phyloP scores from a whole-genome alignment of 2,113 vertebrate species.

The Oreotrochilus melanogaster region DNA sequence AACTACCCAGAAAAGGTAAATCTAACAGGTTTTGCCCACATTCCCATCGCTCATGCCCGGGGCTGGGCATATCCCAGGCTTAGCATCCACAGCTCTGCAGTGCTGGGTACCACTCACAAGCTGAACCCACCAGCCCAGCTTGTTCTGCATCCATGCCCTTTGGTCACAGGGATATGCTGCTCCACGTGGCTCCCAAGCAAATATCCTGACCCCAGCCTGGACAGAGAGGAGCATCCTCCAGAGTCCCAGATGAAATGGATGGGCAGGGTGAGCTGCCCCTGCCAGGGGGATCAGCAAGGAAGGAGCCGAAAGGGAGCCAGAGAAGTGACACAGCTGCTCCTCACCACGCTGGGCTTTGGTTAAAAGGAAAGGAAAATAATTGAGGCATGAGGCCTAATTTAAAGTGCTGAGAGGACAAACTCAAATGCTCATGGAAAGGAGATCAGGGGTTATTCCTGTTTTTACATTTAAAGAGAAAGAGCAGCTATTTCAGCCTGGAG shows the following conservation, averaged over 20 bases:
- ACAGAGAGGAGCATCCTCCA: neutral
- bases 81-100: neutral
- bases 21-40: neutral
- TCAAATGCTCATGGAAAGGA: neutral
- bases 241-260: neutral
- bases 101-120: accelerated
- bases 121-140: neutral
- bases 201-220: accelerated
- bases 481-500: neutral
- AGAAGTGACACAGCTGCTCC: slow-evolving; percentile 16
- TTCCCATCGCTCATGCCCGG: neutral
- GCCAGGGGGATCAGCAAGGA: neutral
- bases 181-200: neutral
- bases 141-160: neutral
- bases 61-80: neutral
- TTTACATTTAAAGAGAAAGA: slow-evolving; percentile 25
- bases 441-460: slow-evolving; percentile 18
- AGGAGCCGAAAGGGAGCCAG: neutral
- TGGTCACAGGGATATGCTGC: neutral
- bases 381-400: slow-evolving; percentile 17
- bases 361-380: slow-evolving; percentile 36
- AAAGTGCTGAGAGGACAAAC: slow-evolving; percentile 32
- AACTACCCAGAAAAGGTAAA: neutral
- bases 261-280: neutral
- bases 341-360: accelerated